Evolutionary conservation across 2,113 vertebrate genomes (phyloP).

Genomic region (Perognathus longimembris): DNA sequence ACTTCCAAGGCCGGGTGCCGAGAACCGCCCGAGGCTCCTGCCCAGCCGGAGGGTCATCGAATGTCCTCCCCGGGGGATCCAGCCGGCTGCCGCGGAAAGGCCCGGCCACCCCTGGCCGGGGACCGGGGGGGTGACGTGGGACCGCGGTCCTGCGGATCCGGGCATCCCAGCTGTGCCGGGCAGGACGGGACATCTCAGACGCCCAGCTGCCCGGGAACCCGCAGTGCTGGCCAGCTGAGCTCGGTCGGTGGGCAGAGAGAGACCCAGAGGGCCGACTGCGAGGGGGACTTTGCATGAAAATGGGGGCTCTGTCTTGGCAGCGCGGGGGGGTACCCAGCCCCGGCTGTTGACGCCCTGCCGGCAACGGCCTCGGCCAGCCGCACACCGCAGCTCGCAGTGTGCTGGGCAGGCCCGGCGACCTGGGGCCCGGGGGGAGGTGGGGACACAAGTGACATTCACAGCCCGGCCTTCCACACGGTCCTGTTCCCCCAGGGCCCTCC

Average conservation of each 20-base stretch:
- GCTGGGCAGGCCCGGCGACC: not conserved
- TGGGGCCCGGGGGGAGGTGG: no score
- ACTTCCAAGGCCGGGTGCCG: not conserved
- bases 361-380: not conserved
- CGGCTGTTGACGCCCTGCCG: not conserved
- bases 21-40: no score
- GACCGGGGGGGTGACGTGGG: no score
- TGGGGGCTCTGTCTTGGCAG: not conserved
- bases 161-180: not conserved
- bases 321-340: not conserved
- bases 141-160: no score
- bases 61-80: no score
- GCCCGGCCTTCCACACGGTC: not conserved
- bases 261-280: no score
- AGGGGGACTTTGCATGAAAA: no score
- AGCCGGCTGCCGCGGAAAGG: not conserved
- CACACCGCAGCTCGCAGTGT: not conserved
- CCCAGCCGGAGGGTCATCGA: no score
- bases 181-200: not conserved
- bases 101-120: not conserved
- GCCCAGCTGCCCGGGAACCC: accelerated
- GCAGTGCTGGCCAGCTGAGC: accelerated
- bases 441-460: no score
- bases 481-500: not conserved
- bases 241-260: no score